Percentiles rank a stretch among this genome's conserved stretches.
These are phyloP conservation scores for Tragelaphus strepsiceros DNA, from an alignment of 2,113 vertebrate species.

Conservation along the genomic window DNA sequence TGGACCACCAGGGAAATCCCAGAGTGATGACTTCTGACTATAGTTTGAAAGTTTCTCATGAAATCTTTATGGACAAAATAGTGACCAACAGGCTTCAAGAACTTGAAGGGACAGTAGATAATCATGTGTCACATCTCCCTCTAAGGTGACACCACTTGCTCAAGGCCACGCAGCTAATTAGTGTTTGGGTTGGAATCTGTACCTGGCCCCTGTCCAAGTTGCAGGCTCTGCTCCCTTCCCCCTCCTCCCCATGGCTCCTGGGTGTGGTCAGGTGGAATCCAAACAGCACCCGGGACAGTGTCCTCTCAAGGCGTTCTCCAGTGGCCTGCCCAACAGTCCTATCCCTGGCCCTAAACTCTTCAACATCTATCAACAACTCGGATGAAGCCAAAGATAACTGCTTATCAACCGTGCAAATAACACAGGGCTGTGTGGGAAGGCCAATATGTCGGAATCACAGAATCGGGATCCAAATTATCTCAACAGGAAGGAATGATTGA, in stretches of 20 bases:
- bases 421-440: slow-evolving; percentile 34
- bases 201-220: neutral
- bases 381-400: slow-evolving; percentile 69
- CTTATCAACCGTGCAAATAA: slow-evolving; percentile 69
- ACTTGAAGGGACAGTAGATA: neutral
- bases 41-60: neutral
- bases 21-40: neutral
- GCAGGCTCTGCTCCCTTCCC: neutral
- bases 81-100: neutral
- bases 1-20: neutral
- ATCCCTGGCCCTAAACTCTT: slow-evolving; percentile 43
- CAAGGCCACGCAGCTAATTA: neutral
- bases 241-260: neutral
- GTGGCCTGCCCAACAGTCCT: slow-evolving; percentile 22
- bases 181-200: neutral
- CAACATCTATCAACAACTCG: slow-evolving; percentile 54
- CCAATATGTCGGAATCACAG: slow-evolving; percentile 19
- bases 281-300: neutral
- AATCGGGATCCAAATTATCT: slow-evolving; percentile 61
- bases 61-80: neutral
- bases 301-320: neutral
- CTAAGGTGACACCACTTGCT: neutral
- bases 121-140: neutral
- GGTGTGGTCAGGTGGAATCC: neutral
- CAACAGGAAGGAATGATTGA: slow-evolving; percentile 68